A percentile compares a stretch with the other conserved stretches of the same genome.
These are phyloP conservation scores for Echeneis naucrates DNA, from an alignment of 2,797 vertebrate species.

Conservation along the genomic window DNA sequence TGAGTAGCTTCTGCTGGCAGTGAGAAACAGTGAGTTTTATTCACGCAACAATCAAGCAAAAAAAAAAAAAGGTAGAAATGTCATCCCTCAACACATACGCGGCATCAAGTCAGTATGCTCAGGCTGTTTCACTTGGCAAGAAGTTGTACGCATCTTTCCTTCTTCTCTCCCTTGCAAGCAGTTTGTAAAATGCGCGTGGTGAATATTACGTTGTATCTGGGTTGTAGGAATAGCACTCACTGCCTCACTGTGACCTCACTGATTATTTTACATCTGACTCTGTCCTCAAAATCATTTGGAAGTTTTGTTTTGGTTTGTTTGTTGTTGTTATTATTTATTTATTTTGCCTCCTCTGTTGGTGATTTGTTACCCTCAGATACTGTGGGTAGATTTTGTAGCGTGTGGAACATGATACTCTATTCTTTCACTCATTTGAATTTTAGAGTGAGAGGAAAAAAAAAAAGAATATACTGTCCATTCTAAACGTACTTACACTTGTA, in stretches of 20 bases:
- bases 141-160: conserved; percentile 44
- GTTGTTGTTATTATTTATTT: conserved; percentile 34
- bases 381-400: conserved; percentile 88
- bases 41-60: conserved; percentile 64
- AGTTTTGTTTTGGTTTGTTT: too few species aligned
- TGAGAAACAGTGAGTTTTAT: conserved; percentile 80
- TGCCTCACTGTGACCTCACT: conserved; percentile 83
- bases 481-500: conserved; percentile 83
- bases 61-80: too few species aligned
- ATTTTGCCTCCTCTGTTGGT: conserved; percentile 36
- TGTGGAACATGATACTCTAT: conserved; percentile 82
- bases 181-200: conserved; percentile 62
- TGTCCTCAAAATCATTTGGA: conserved; percentile 68
- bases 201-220: conserved; percentile 48
- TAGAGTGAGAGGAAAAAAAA: conserved; percentile 76
- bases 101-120: conserved; percentile 53
- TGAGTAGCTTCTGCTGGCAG: conserved; percentile 76
- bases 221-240: conserved; percentile 83
- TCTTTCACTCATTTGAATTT: conserved; percentile 82
- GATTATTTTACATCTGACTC: conserved; percentile 73
- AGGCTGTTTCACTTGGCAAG: conserved; percentile 47
- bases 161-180: conserved; percentile 24
- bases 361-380: conserved; percentile 72
- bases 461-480: conserved; percentile 73
- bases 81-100: conserved; percentile 53